Conservation (phyloP, 1,140 invertebrate genomes). For the Bilobella aurantiaca region DNA sequence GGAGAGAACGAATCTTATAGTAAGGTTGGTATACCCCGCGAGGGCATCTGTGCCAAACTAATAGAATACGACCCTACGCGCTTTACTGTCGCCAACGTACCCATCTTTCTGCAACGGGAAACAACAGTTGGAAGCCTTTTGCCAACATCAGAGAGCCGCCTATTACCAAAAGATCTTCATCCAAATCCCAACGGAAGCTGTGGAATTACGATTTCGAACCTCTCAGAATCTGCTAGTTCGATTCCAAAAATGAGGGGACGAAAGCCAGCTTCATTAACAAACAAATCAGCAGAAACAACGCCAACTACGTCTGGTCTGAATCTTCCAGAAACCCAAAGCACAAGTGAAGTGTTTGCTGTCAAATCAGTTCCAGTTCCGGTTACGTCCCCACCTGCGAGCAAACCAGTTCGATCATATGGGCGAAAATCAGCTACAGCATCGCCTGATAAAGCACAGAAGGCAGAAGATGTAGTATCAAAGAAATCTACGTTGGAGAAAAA, state of each 20-base stretch:
- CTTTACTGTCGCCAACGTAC: slow-evolving; percentile 54
- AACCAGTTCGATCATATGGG: background rate
- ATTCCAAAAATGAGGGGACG: background rate
- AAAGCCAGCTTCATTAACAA: background rate
- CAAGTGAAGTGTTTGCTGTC: slow-evolving; percentile 2
- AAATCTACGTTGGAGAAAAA: background rate
- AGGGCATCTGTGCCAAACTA: slow-evolving; percentile 53
- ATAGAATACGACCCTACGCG: slow-evolving; percentile 51
- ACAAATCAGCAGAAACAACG: background rate
- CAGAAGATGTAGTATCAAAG: background rate
- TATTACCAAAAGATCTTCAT: slow-evolving; percentile 30
- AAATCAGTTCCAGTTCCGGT: background rate
- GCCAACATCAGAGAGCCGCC: slow-evolving; percentile 2
- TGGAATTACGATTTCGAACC: no score
- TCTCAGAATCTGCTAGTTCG: no score
- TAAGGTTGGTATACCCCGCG: slow-evolving; percentile 55
- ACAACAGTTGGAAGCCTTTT: slow-evolving; percentile 52
- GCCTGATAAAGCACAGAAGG: background rate
- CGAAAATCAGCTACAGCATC: background rate
- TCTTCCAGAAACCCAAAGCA: no score
- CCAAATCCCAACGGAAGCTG: no score
- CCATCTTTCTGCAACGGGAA: slow-evolving; percentile 55
- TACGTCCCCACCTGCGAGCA: background rate
- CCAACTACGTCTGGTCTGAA: background rate
- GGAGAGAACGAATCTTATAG: slow-evolving; percentile 58